phyloP scores from a whole-genome alignment of 2,797 vertebrate species.

The Myotis vivesi region DNA sequence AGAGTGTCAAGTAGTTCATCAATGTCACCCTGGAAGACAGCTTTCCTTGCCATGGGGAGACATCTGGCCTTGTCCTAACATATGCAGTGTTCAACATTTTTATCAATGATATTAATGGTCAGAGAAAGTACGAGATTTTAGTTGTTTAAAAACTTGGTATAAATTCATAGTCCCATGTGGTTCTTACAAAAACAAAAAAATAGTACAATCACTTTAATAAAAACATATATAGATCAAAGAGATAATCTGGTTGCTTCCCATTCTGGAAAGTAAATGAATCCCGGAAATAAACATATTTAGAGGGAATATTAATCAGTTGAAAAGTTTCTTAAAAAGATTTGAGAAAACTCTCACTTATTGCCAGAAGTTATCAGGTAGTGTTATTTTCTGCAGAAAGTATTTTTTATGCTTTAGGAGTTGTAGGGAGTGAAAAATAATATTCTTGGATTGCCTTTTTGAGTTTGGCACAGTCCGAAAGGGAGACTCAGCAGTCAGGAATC shows the following conservation, averaged over 20 bases:
- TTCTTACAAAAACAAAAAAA: slow-evolving; percentile 17
- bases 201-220: not conserved
- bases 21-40: not conserved
- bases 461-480: not conserved
- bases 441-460: not conserved
- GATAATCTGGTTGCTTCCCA: not conserved
- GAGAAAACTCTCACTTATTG: not conserved
- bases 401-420: slow-evolving; percentile 24
- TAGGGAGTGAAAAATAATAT: not conserved
- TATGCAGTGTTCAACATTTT: not conserved
- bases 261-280: slow-evolving; percentile 14
- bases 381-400: slow-evolving; percentile 9
- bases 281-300: not conserved
- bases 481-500: not conserved
- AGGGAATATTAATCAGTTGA: not conserved
- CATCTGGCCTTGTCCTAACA: not conserved
- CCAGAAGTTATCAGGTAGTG: slow-evolving; percentile 7
- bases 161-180: not conserved
- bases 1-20: not conserved
- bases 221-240: not conserved
- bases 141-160: not conserved
- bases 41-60: not conserved
- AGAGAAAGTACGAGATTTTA: not conserved
- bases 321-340: not conserved
- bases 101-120: not conserved